Evolutionary conservation across 2,888 invertebrate species (phyloP).

Genomic region (Drosophila engyochracea): DNA sequence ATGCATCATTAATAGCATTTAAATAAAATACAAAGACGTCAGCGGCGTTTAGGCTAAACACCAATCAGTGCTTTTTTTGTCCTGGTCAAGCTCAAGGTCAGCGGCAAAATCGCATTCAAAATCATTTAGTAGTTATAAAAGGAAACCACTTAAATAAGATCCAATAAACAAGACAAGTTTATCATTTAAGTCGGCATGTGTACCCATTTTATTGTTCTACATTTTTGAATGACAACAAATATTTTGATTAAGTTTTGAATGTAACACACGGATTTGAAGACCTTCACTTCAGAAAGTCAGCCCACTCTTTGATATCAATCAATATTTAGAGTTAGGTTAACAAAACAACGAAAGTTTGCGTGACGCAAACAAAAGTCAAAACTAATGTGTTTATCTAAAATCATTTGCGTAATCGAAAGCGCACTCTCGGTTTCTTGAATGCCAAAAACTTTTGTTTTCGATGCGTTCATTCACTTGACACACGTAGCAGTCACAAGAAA

Average conservation of each 20-base stretch:
- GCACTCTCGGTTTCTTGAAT: constrained; percentile 60
- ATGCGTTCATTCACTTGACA: constrained; percentile 71
- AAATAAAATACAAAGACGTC: constrained; percentile 25
- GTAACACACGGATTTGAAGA: constrained; percentile 22
- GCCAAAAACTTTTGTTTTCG: constrained; percentile 67
- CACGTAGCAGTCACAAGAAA: neutral
- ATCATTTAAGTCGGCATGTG: constrained; percentile 38
- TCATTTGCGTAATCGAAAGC: constrained; percentile 65
- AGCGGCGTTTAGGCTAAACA: constrained; percentile 8
- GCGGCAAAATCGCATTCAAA: neutral
- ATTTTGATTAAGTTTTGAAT: constrained; percentile 49
- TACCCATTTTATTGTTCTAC: constrained; percentile 52
- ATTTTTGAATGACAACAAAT: constrained; percentile 28
- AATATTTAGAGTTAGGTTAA: constrained; percentile 54
- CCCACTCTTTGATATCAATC: constrained; percentile 25
- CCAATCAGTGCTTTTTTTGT: constrained; percentile 19
- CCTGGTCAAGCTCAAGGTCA: constrained; percentile 52
- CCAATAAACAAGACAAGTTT: constrained; percentile 51
- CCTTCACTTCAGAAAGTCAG: constrained; percentile 26
- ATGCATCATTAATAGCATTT: constrained; percentile 19
- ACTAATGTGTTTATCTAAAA: constrained; percentile 72
- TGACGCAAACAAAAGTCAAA: constrained; percentile 55
- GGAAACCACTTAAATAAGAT: constrained; percentile 56
- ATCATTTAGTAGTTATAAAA: constrained; percentile 41
- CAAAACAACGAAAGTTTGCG: constrained; percentile 61